Evolutionary conservation across 2,888 invertebrate genomes (phyloP).

Genomic region (Eledona agricola): DNA sequence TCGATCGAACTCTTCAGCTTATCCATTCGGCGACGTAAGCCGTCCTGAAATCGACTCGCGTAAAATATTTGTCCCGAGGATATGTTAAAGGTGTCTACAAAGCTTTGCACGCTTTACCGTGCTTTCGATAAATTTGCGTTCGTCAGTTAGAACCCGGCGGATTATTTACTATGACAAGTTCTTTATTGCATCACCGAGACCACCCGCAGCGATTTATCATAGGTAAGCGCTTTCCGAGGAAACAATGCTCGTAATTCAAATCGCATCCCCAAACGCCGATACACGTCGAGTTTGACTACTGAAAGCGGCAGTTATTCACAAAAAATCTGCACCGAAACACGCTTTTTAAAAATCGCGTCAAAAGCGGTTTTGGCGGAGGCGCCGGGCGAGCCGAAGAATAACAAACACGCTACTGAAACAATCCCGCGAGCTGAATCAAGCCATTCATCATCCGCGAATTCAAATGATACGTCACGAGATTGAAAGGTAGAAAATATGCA

Average conservation of each 20-base stretch:
- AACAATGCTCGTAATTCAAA: conserved; percentile 21
- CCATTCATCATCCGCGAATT: conserved; percentile 1
- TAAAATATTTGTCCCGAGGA: conserved; percentile 18
- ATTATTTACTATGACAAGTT: conserved; percentile 25
- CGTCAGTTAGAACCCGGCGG: conserved; percentile 11
- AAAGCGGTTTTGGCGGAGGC: no score
- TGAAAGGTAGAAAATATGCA: conserved; percentile 1
- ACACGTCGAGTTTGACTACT: no score
- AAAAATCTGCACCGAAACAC: no score
- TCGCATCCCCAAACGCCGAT: no score
- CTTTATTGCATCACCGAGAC: conserved; percentile 24
- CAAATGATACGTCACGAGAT: conserved; percentile 1
- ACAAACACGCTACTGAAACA: conserved; percentile 1
- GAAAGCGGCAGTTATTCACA: no score
- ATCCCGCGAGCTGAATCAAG: neutral
- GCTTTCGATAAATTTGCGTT: conserved; percentile 20
- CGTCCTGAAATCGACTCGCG: conserved; percentile 69
- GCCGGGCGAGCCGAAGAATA: no score
- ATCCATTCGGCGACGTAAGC: conserved; percentile 90
- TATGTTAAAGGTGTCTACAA: conserved; percentile 8
- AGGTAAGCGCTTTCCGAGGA: conserved; percentile 10
- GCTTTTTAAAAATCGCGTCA: no score
- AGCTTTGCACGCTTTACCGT: no score
- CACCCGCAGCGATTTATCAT: conserved; percentile 30
- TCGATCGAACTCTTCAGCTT: conserved; percentile 93